Conservation (phyloP, 2,797 vertebrate species). For the Premnoplex brunnescens region DNA sequence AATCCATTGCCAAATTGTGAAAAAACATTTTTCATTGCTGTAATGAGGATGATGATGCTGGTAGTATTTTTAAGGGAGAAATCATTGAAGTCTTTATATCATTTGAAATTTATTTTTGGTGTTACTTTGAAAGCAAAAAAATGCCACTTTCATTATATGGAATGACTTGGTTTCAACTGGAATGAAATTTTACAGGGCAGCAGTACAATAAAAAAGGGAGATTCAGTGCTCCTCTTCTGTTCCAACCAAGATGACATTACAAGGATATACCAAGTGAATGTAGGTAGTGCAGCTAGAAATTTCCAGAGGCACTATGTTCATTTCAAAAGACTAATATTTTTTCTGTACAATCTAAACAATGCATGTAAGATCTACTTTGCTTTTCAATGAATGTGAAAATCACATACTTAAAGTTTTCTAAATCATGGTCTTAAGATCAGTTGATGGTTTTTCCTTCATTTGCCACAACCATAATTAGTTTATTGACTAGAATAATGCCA, state of each 20-base stretch:
- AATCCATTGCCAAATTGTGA: background rate
- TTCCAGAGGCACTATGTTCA: background rate
- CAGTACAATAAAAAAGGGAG: background rate
- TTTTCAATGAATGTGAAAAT: background rate
- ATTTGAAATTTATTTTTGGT: background rate
- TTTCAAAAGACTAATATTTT: background rate
- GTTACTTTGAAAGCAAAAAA: background rate
- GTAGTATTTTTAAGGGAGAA: background rate
- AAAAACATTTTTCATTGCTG: background rate
- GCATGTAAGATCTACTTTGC: background rate
- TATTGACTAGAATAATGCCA: conserved; percentile 51
- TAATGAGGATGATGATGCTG: background rate
- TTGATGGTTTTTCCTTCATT: conserved; percentile 22
- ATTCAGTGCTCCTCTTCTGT: background rate
- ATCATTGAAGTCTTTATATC: background rate
- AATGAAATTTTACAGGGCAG: background rate
- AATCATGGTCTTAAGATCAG: background rate
- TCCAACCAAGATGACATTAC: background rate
- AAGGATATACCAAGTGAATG: background rate
- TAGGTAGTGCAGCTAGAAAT: background rate
- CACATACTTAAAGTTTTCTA: background rate
- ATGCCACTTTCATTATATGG: background rate
- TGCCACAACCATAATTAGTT: conserved; percentile 52
- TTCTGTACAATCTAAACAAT: background rate
- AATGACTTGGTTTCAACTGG: background rate